Conservation (phyloP, 2,888 invertebrate species). For the Chalcis sispes region DNA sequence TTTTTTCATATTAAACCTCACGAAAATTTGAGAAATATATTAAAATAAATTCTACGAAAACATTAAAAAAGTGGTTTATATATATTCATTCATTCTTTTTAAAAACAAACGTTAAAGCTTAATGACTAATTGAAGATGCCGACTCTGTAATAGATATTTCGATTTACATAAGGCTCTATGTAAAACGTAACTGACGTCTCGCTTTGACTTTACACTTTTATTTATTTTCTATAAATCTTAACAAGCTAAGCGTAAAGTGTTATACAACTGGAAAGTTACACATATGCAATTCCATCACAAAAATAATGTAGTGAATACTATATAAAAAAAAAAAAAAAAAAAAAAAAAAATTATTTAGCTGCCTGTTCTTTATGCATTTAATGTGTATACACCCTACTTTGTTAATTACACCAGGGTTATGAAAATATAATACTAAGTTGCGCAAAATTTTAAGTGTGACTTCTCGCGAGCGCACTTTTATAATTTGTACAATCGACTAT, state of each 20-base stretch:
- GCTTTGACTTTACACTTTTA: slow-evolving; percentile 27
- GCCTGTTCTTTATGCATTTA: slow-evolving; percentile 38
- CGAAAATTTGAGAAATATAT: slow-evolving; percentile 13
- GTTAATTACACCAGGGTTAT: slow-evolving; percentile 70
- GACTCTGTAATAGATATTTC: slow-evolving; percentile 22
- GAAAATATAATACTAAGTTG: slow-evolving; percentile 74
- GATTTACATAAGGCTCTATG: slow-evolving; percentile 27
- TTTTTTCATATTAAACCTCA: no score
- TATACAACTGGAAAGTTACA: slow-evolving; percentile 33
- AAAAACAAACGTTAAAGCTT: background rate
- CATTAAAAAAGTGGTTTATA: background rate
- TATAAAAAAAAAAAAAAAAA: slow-evolving; percentile 20
- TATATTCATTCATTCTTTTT: no score
- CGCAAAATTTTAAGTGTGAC: slow-evolving; percentile 52
- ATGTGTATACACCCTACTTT: slow-evolving; percentile 47
- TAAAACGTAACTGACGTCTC: slow-evolving; percentile 11
- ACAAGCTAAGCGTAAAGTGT: slow-evolving; percentile 23
- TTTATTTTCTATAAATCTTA: slow-evolving; percentile 18
- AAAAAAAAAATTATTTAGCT: no score
- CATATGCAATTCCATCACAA: slow-evolving; percentile 27
- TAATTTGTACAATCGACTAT: slow-evolving; percentile 73
- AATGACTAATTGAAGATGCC: slow-evolving; percentile 29
- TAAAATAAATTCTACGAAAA: slow-evolving; percentile 16
- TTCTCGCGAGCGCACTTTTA: slow-evolving; percentile 58
- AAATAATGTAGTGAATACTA: slow-evolving; percentile 18